Base-by-base conservation (phyloP, 2,888 invertebrate species). In the Drosophila parthenogenetica region DNA sequence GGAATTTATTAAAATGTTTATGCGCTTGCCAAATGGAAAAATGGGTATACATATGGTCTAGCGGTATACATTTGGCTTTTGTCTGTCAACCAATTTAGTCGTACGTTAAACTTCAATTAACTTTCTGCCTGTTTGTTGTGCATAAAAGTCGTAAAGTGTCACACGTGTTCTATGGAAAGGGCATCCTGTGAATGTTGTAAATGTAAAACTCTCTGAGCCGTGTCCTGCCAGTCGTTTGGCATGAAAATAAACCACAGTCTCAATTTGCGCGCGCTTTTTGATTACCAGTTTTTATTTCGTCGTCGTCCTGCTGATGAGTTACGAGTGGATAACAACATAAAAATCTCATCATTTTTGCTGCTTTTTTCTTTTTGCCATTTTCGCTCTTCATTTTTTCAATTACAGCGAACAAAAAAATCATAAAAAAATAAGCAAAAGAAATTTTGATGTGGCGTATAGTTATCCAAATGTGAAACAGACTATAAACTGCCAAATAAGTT, bases 271-370 rank as follows among this genome's bases (percentile, higher is more conserved):
- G 61, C 59, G 22, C 62, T 58, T 70, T 68, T 65, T 75, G 82
- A 85, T 82, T 86, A 82, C 78, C 81, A 69, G 66, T 77, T 85
- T 82, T 78, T 78, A 83, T 86, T 83, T 77, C 42, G 40, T 50
- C 58, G 16, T 22, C 60, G 16, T 22, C 40, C 58, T 61, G 66
- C 63, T 76, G 76, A 77, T 76, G 77, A 77, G 69, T 73, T 64
- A 77, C 77, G 76, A 65, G 66, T 66, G 76, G 76, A 86, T 86
- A 76, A 81, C 83, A 80, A 69, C 83, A 83, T 86, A 86, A 86
- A 86, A 87, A 68, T 70, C 67, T 68, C 78, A 85, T 82, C 59
- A 78, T 69, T 78, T 73, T 29, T 8, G 8, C 40, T 29, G 40
- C 51, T 49, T 66, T 25, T 54, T 54, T 5, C 19, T 2, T 35